Evolutionary conservation across 2,888 invertebrate genomes (phyloP).

Genomic region (Gastrophysa polygoni): DNA sequence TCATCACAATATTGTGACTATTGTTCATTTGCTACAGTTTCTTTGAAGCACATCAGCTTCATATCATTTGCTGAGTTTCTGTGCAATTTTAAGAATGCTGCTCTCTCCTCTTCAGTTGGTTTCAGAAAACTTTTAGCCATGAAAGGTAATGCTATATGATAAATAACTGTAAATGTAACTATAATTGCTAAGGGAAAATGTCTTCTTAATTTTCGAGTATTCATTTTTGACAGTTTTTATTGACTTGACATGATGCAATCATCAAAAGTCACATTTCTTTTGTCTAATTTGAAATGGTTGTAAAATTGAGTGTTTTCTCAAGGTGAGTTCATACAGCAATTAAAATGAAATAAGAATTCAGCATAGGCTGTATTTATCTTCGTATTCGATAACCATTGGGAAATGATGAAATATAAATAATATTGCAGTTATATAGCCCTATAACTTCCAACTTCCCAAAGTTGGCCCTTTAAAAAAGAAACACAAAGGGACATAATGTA

Average conservation of each 20-base stretch:
- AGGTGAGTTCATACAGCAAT: no score
- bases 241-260: neutral
- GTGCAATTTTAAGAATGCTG: slow-evolving; percentile 3
- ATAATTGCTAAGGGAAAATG: slow-evolving; percentile 18
- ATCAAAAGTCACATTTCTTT: neutral
- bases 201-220: slow-evolving; percentile 18
- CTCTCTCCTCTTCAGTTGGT: slow-evolving; percentile 24
- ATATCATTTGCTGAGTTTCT: neutral
- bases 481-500: no score
- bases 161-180: slow-evolving; percentile 20
- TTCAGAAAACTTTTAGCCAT: slow-evolving; percentile 20
- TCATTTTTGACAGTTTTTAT: slow-evolving; percentile 6
- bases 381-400: no score
- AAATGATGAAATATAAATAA: no score
- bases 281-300: no score
- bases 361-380: no score
- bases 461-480: no score
- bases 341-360: no score
- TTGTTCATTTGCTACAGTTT: neutral
- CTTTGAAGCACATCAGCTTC: neutral
- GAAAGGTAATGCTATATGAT: slow-evolving; percentile 26
- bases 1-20: no score
- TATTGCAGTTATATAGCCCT: no score
- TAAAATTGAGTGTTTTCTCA: no score
- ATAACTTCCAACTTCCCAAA: no score